These are phyloP conservation scores for Camponotus pennsylvanicus DNA, from an alignment of 1,140 invertebrate species.

Conservation along the genomic window DNA sequence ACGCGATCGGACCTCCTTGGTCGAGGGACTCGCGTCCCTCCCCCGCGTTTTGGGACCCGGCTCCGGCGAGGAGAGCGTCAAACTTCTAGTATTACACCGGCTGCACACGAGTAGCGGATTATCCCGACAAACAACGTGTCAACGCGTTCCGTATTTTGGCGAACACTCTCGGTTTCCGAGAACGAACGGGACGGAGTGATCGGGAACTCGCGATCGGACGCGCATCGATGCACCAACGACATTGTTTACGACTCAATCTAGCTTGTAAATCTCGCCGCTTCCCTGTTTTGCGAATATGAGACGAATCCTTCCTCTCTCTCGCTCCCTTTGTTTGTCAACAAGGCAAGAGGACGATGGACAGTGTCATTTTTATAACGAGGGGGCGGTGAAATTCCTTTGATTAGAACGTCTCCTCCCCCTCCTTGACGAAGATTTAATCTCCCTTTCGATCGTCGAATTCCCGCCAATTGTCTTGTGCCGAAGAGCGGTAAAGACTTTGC, in stretches of 20 bases:
- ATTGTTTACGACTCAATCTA: constrained; percentile 33
- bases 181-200: constrained; percentile 7
- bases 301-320: no score
- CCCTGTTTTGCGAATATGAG: constrained; percentile 16
- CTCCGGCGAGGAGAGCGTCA: constrained; percentile 27
- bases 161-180: constrained; percentile 42
- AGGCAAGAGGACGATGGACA: not conserved
- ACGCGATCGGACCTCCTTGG: constrained; percentile 35
- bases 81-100: constrained; percentile 67
- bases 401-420: no score
- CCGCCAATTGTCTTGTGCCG: not conserved
- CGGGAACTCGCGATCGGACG: not conserved
- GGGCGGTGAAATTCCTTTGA: not conserved
- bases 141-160: constrained; percentile 28
- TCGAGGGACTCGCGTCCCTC: constrained; percentile 3
- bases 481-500: not conserved
- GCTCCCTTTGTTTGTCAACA: not conserved
- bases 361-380: not conserved
- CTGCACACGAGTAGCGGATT: constrained; percentile 15
- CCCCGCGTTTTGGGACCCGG: not conserved
- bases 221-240: constrained; percentile 41
- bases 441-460: not conserved
- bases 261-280: constrained; percentile 30
- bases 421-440: not conserved
- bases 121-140: constrained; percentile 50